A percentile compares a stretch with the other conserved stretches of the same genome.
These are phyloP conservation scores for Cephus pygmeus DNA, from an alignment of 2,888 invertebrate genomes.

Conservation along the genomic window DNA sequence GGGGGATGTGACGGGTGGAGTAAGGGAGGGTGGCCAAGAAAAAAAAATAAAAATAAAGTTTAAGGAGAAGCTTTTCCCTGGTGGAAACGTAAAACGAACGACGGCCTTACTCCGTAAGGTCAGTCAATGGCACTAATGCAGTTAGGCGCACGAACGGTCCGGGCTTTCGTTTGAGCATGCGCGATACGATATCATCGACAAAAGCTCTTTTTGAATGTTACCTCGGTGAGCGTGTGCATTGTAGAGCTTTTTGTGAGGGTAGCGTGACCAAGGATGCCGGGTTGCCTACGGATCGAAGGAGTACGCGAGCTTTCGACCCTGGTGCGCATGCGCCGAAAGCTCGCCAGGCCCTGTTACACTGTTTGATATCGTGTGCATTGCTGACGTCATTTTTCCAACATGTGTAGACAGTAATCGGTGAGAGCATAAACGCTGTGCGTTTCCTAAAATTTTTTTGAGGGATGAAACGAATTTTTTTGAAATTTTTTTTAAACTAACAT, in stretches of 20 bases:
- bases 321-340: slow-evolving; percentile 43
- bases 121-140: slow-evolving; percentile 11
- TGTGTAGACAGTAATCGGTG: not conserved
- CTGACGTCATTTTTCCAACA: slow-evolving; percentile 15
- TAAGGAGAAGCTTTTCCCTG: not conserved
- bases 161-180: slow-evolving; percentile 2
- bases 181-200: slow-evolving; percentile 26
- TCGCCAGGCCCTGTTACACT: slow-evolving; percentile 42
- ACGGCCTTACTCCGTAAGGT: slow-evolving; percentile 5
- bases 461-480: not conserved
- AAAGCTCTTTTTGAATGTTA: slow-evolving; percentile 25
- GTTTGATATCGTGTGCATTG: slow-evolving; percentile 23
- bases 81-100: not conserved
- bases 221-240: slow-evolving; percentile 25
- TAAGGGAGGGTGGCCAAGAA: not conserved
- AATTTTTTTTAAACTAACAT: not conserved
- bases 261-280: slow-evolving; percentile 27
- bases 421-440: no score
- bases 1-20: not conserved
- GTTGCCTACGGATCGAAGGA: slow-evolving; percentile 47
- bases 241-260: slow-evolving; percentile 25
- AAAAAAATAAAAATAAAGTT: not conserved
- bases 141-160: slow-evolving; percentile 2
- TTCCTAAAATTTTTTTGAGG: not conserved
- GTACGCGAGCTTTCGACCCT: slow-evolving; percentile 34